Conservation (phyloP, 2,797 vertebrate genomes). For the Thunnus albacares region DNA sequence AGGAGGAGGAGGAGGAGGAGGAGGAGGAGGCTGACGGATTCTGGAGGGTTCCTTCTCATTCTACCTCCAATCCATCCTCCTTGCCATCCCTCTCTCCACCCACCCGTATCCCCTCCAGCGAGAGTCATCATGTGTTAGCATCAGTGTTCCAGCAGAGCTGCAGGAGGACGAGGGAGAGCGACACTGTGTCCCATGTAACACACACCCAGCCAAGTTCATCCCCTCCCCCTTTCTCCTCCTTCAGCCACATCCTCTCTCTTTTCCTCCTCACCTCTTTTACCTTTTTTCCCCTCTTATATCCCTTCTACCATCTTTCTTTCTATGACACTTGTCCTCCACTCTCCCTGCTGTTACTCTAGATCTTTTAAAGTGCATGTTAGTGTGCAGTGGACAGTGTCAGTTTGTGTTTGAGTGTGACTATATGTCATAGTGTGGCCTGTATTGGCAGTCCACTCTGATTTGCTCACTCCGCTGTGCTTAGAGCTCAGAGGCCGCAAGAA, state of each 20-base stretch:
- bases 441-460: conserved; percentile 61
- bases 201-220: conserved; percentile 51
- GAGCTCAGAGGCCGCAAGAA: conserved; percentile 54
- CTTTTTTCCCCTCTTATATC: not conserved
- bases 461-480: conserved; percentile 58
- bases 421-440: conserved; percentile 36
- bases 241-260: conserved; percentile 11
- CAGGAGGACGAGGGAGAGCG: conserved; percentile 46
- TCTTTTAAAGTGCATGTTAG: not conserved
- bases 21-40: conserved; percentile 52
- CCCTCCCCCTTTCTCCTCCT: conserved; percentile 14
- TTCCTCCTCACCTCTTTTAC: not conserved
- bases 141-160: conserved; percentile 69
- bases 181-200: conserved; percentile 40
- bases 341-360: not conserved
- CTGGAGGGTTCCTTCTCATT: conserved; percentile 61
- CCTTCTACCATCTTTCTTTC: not conserved
- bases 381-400: not conserved
- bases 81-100: conserved; percentile 52
- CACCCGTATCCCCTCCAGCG: conserved; percentile 66
- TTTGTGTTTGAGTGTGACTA: conserved; percentile 27
- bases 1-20: conserved; percentile 36
- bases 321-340: not conserved
- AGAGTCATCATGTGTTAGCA: conserved; percentile 76
- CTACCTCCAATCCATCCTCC: conserved; percentile 52